phyloP scores from a whole-genome alignment of 2,888 invertebrate genomes.

The Cataglyphis livida region DNA sequence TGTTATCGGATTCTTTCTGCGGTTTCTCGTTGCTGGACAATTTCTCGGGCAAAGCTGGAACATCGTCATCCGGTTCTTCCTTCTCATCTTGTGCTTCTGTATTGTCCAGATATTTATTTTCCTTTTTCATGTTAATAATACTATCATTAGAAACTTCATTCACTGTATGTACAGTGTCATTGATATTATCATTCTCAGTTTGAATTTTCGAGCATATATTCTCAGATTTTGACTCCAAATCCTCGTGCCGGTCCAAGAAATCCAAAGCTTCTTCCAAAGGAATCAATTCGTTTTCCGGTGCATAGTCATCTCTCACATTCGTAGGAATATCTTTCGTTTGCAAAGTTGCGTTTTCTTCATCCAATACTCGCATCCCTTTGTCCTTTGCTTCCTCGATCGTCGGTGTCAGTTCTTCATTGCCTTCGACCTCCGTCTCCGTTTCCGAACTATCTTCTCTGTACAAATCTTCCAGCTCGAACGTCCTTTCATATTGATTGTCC shows the following conservation, averaged over 20 bases:
- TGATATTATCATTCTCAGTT: conserved; percentile 19
- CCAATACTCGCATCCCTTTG: not conserved
- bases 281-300: conserved; percentile 74
- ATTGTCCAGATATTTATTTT: conserved; percentile 14
- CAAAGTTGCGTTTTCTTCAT: conserved; percentile 66
- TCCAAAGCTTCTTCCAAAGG: conserved; percentile 81
- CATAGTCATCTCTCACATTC: conserved; percentile 46
- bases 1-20: conserved; percentile 80
- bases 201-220: not conserved
- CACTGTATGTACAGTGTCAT: not conserved
- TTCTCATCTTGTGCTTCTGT: conserved; percentile 69
- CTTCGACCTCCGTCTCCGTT: conserved; percentile 79
- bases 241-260: conserved; percentile 76
- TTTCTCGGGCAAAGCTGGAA: conserved; percentile 85
- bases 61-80: conserved; percentile 75
- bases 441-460: conserved; percentile 82
- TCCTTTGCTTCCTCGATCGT: conserved; percentile 49
- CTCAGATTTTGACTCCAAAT: conserved; percentile 58
- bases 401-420: conserved; percentile 41
- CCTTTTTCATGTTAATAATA: conserved; percentile 31
- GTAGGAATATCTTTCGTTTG: conserved; percentile 64
- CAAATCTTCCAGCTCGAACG: conserved; percentile 79
- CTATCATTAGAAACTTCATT: conserved; percentile 58
- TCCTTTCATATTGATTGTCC: conserved; percentile 77
- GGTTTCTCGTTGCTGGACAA: conserved; percentile 82